These are phyloP conservation scores for Xiphophorus maculatus DNA, from an alignment of 2,113 vertebrate species.

Conservation along the genomic window DNA sequence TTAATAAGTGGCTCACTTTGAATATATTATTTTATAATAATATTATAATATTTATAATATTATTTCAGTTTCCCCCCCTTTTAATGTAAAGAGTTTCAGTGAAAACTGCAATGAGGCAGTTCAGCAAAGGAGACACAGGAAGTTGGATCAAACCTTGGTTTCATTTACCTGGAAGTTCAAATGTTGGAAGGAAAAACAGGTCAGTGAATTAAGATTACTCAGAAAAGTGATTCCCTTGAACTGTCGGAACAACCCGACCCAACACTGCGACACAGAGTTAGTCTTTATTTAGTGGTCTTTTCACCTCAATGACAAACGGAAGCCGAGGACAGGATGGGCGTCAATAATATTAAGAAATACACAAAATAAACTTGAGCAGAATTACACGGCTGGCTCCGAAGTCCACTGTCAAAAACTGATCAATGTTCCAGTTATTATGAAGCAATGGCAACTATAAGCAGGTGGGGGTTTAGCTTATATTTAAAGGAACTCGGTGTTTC, in stretches of 20 bases:
- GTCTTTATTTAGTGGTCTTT: neutral
- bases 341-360: neutral
- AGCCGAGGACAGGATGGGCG: neutral
- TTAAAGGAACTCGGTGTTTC: too few species aligned
- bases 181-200: neutral
- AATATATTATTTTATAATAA: too few species aligned
- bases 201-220: neutral
- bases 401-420: too few species aligned
- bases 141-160: neutral
- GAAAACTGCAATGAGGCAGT: too few species aligned
- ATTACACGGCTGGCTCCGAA: too few species aligned
- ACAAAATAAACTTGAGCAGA: too few species aligned
- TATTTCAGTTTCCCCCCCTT: neutral
- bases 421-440: too few species aligned
- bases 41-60: too few species aligned
- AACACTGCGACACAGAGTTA: neutral
- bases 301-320: neutral
- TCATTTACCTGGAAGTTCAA: neutral
- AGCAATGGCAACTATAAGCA: too few species aligned
- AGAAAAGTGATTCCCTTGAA: neutral
- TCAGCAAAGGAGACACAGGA: too few species aligned
- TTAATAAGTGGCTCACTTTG: neutral
- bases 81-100: neutral
- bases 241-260: neutral
- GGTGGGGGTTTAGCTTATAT: too few species aligned